Conservation (phyloP, 2,797 vertebrate species). For the Silurus aristotelis region DNA sequence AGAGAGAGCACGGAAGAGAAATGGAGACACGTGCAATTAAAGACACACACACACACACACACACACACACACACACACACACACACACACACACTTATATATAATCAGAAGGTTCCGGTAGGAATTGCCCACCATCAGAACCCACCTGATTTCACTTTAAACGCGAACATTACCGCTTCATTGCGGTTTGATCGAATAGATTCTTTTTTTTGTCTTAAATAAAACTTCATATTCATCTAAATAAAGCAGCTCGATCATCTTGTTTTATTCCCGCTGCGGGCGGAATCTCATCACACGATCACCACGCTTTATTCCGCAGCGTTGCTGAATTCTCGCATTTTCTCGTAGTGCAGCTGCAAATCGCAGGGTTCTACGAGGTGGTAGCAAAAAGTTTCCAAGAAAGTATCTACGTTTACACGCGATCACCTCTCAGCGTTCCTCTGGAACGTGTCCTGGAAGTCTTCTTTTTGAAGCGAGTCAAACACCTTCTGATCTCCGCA, state of each 20-base stretch:
- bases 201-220: neutral
- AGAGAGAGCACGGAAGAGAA: neutral
- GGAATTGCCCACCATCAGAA: constrained; percentile 14
- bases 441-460: too few species aligned
- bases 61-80: constrained; percentile 3
- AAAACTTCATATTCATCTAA: neutral
- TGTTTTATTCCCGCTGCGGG: too few species aligned
- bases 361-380: neutral
- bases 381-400: too few species aligned
- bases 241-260: neutral
- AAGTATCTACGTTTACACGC: too few species aligned
- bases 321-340: too few species aligned
- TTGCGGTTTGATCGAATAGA: neutral
- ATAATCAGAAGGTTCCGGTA: neutral
- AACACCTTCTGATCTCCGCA: too few species aligned
- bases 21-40: neutral
- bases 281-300: neutral
- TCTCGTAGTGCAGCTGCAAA: too few species aligned
- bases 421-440: too few species aligned
- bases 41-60: constrained; percentile 16
- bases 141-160: neutral
- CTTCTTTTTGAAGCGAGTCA: too few species aligned
- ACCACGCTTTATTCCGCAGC: neutral
- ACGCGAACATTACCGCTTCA: neutral
- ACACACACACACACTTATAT: neutral